Base-by-base conservation (phyloP, 2,113 vertebrate species). In the Cheilinus undulatus region DNA sequence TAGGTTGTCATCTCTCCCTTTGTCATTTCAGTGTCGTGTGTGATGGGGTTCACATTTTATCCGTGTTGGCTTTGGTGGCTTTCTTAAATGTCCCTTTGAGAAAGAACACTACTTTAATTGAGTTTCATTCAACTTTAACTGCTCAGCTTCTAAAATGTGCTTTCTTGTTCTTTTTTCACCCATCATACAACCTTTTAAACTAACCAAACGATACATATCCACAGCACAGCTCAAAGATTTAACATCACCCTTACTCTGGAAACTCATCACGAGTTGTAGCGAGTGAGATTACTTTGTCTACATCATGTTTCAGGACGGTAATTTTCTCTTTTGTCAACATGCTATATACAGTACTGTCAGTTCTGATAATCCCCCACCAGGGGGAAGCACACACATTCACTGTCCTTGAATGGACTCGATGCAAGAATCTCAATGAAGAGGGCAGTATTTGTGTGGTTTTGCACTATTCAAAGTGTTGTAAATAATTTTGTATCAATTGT, bases 381-480 rank as follows among this genome's bases (percentile, higher is more conserved):
- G 84, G 86, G 80, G 80, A 65, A 82, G 74, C 76, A 79, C 80
- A 83, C 64, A 69, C 79, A 81, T 48, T 50, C 61, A 75, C 87
- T 83, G 72, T 81, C 80, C 81, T 89, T 74, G 22, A 85, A 81
- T 20, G 38, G 69, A 76, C 57, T 65, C 69, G 45, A 82, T 88
- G 87, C 82, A 85, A 82, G 78, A 86, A 82, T 83, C 73, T 79
- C 64, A 71, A 79, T 71, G 60, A 69, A 17, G 57, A 85, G 79
- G 86, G 63, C 69, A 76, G 85, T 67, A 74, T 88, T 79, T 89
- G 76, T 90, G 80, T 87, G 86, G 63, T 83, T 92, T 94, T 94
- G 94, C 92, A 94, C 93, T 92, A 93, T 89, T 91, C 71, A 82
- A 83, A 84, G 86, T 86, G 88, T 89, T 93, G 90, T 91, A 92